Base-by-base conservation (phyloP, 2,797 vertebrate genomes). In the Acanthornis magna region DNA sequence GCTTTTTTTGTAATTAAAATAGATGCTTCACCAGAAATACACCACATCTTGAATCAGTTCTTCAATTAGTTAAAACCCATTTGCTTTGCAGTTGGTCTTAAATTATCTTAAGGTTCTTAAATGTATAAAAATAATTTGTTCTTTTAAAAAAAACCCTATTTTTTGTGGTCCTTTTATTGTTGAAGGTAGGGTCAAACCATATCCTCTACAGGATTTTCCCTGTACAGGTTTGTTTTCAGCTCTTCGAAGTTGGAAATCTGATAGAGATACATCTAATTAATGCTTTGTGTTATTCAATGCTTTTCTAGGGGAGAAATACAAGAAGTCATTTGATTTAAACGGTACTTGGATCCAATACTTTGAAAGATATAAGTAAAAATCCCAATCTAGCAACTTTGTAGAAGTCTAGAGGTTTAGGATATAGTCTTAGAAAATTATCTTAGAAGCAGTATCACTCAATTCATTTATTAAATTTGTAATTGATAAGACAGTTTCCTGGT, bases 81-180 rank as follows among this genome's bases (percentile, higher is more conserved):
- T 74, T 61, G 20, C 55, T 87, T 74, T 78, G 42, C 32, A 66
- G 36, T 34, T 43, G 22, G 3, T 36, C n/a, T 83, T 63, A 81
- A 26, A 10, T 61, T 89, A 34, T 23, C 11, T 51, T 68, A 55
- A 70, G 21, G 20, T 77, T 76, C 20, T 62, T 68, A 89, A 76
- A 34, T 13, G 8, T 16, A 57, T 2, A 50, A 47, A 86, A 87
- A 55, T 9, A 75, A 43, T 32, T 51, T 53, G 1, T 55, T 89
- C 12, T 76, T 68, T n/a, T 5, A 38, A 16, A 43, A 66, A 70
- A 62, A 3, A 0, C 0, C 1, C 6, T 5, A 14, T 9, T 67
- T 77, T 71, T 30, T 61, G 8, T 5, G 1, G 6, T 48, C 4
- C 4, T 83, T 93, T 75, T n/a, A 12, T 32, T 82, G 12, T 67